These are phyloP conservation scores for Deilephila elpenor DNA, from an alignment of 2,888 invertebrate genomes.

Conservation along the genomic window DNA sequence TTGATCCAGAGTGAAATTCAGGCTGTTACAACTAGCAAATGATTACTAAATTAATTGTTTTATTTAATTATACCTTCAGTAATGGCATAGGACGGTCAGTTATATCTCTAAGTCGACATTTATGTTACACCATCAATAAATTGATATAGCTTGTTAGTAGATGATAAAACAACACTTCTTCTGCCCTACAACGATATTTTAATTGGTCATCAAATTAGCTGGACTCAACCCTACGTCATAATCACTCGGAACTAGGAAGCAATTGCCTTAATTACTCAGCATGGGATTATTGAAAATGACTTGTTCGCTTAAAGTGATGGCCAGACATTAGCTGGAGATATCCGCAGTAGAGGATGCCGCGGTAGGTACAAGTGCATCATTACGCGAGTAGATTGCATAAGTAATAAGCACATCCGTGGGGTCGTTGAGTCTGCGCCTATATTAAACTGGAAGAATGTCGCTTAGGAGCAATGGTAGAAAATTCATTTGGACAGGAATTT, in stretches of 20 bases:
- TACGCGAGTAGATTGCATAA: not conserved
- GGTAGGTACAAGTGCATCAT: not conserved
- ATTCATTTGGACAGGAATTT: not conserved
- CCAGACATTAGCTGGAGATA: not conserved
- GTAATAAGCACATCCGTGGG: conserved; percentile 2
- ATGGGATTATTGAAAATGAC: not conserved
- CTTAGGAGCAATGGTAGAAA: not conserved
- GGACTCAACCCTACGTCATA: not conserved
- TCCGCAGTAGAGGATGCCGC: not conserved
- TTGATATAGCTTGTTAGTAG: too few relatives aligned
- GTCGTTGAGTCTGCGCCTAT: not conserved
- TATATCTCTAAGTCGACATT: too few relatives aligned
- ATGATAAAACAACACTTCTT: too few relatives aligned
- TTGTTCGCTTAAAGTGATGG: not conserved
- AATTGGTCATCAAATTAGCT: not conserved
- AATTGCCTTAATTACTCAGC: not conserved
- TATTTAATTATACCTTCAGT: too few relatives aligned
- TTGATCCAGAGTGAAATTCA: conserved; percentile 3
- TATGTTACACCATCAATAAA: too few relatives aligned
- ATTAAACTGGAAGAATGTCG: not conserved
- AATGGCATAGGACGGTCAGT: too few relatives aligned
- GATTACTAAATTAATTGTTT: too few relatives aligned
- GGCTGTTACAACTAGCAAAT: too few relatives aligned
- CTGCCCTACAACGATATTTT: not conserved
- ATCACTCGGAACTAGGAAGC: not conserved